Conservation (phyloP, 2,888 invertebrate genomes). For the Dusona sp. region DNA sequence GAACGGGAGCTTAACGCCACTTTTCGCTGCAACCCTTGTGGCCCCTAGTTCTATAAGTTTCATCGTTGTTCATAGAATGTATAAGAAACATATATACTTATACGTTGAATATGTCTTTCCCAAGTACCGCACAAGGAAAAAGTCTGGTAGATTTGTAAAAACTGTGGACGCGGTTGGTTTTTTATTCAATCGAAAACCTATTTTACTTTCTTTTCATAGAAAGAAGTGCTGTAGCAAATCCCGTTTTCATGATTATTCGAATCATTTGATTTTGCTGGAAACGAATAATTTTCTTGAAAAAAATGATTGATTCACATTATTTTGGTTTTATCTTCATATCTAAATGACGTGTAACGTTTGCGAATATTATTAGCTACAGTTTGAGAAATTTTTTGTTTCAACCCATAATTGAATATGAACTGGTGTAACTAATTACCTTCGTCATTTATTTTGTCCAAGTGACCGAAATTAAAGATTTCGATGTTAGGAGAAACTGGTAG, state of each 20-base stretch:
- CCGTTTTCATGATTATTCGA: not conserved
- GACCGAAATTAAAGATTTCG: not conserved
- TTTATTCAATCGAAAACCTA: not conserved
- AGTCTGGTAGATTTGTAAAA: not conserved
- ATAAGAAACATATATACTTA: conserved; percentile 8
- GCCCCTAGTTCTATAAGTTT: conserved; percentile 19
- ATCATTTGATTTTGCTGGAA: not conserved
- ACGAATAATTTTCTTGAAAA: not conserved
- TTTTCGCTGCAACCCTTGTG: conserved; percentile 7
- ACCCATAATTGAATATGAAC: too few relatives aligned
- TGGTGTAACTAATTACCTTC: not conserved
- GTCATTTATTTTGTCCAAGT: not conserved
- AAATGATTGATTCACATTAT: not conserved
- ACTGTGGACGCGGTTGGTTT: not conserved
- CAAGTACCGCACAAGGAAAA: conserved; percentile 10
- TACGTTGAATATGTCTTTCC: conserved; percentile 1
- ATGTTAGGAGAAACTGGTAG: not conserved
- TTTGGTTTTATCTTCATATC: too few relatives aligned
- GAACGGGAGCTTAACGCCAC: conserved; percentile 30
- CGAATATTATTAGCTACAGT: too few relatives aligned
- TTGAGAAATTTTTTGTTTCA: not conserved
- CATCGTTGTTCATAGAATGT: conserved; percentile 19
- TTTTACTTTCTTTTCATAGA: not conserved
- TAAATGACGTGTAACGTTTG: too few relatives aligned
- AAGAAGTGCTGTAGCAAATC: not conserved